phyloP scores from a whole-genome alignment of 2,888 invertebrate genomes.

The Pelosia muscerda region DNA sequence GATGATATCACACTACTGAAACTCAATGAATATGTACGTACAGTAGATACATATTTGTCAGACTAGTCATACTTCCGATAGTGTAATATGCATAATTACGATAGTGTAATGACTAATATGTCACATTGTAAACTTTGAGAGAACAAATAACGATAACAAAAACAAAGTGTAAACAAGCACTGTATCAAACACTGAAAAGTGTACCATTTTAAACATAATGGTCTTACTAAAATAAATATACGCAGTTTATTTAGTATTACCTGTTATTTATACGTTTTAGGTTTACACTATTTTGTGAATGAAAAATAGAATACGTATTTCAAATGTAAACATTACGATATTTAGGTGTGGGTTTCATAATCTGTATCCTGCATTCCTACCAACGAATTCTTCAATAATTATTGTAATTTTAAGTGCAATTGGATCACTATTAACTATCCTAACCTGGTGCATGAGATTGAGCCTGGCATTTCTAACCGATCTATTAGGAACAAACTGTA shows the following conservation, averaged over 20 bases:
- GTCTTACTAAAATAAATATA: not conserved
- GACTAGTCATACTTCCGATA: not conserved
- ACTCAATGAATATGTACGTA: not conserved
- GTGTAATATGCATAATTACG: not conserved
- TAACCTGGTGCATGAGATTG: not conserved
- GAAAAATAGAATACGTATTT: not conserved
- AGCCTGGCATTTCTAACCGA: not conserved
- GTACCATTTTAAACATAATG: not conserved
- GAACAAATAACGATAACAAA: not conserved
- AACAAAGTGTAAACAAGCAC: not conserved
- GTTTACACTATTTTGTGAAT: not conserved
- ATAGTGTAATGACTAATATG: not conserved
- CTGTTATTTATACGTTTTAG: not conserved
- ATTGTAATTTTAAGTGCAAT: not conserved
- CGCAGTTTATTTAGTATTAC: conserved; percentile 3
- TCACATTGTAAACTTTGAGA: not conserved
- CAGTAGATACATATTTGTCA: not conserved
- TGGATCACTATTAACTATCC: too few species aligned
- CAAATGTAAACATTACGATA: not conserved
- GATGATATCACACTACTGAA: not conserved
- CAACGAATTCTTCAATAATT: not conserved
- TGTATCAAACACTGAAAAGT: not conserved
- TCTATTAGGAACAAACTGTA: not conserved
- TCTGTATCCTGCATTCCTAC: not conserved
- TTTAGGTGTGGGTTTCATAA: not conserved